A percentile compares a stretch with the other conserved stretches of the same genome.
phyloP scores from a whole-genome alignment of 1,140 invertebrate genomes.

The Heliothis subflexa region DNA sequence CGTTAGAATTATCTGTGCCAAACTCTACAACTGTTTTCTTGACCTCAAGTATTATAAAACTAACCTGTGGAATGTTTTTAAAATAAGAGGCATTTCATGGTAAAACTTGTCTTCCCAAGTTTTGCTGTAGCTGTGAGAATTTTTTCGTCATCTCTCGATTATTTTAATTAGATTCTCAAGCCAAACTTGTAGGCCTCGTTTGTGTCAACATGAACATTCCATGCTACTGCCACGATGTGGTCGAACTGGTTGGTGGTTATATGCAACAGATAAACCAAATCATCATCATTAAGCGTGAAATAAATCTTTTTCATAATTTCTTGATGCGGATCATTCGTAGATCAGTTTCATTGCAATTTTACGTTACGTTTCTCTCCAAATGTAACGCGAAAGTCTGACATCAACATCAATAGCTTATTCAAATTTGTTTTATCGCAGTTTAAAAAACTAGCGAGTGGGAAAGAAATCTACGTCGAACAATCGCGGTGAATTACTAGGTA shows the following conservation, averaged over 20 bases:
- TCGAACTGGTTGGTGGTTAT: constrained; percentile 38
- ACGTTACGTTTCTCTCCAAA: constrained; percentile 41
- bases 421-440: constrained; percentile 54
- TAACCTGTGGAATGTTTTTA: not conserved
- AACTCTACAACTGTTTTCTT: not conserved
- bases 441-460: constrained; percentile 59
- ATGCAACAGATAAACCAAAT: constrained; percentile 31
- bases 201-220: constrained; percentile 45
- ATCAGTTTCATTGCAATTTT: constrained; percentile 40
- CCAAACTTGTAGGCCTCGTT: constrained; percentile 51
- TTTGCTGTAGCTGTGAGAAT: not conserved
- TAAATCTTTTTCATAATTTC: constrained; percentile 32
- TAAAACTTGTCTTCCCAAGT: constrained; percentile 29
- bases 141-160: constrained; percentile 23
- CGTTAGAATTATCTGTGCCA: constrained; percentile 24
- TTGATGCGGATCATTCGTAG: constrained; percentile 16
- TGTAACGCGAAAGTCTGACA: constrained; percentile 41
- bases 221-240: constrained; percentile 41
- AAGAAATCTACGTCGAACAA: constrained; percentile 61
- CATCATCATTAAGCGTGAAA: constrained; percentile 42
- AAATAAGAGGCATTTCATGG: constrained; percentile 1
- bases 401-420: constrained; percentile 49
- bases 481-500: constrained; percentile 52
- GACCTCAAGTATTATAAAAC: not conserved
- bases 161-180: constrained; percentile 55